Evolutionary conservation across 2,888 invertebrate species (phyloP).

Genomic region (Amblyjoppa fuscipennis): DNA sequence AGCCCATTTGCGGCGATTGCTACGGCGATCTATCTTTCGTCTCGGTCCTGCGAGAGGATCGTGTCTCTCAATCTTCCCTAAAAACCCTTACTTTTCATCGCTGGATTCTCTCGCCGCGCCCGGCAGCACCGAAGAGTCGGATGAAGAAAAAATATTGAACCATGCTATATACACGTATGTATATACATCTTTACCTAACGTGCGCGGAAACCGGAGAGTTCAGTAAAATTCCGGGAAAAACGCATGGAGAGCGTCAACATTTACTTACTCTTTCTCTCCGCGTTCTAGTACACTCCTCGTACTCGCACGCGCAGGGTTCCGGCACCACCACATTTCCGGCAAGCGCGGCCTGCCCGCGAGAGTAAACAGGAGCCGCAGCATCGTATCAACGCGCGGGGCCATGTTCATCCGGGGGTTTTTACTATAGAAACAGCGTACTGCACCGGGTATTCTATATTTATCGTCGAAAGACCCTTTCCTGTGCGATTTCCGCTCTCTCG

Average conservation of each 20-base stretch:
- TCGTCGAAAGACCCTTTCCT: constrained; percentile 6
- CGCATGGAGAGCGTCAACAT: constrained; percentile 55
- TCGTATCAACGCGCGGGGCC: constrained; percentile 1
- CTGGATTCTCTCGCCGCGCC: neutral
- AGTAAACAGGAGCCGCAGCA: constrained; percentile 26
- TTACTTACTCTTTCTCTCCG: constrained; percentile 34
- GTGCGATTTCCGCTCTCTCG: constrained; percentile 32
- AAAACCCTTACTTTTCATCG: constrained; percentile 2
- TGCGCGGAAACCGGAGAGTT: neutral
- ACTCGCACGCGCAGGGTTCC: constrained; percentile 16
- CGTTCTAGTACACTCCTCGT: neutral
- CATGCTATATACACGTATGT: neutral
- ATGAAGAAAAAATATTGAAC: neutral
- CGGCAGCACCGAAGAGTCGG: neutral
- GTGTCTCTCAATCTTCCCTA: neutral
- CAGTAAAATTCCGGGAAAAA: constrained; percentile 40
- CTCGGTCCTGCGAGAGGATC: neutral
- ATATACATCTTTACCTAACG: neutral
- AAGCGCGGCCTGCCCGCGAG: neutral
- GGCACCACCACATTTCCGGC: constrained; percentile 10
- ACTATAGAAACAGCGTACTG: neutral
- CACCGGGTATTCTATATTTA: neutral
- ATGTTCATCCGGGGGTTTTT: neutral
- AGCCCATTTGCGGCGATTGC: constrained; percentile 29
- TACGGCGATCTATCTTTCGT: constrained; percentile 40